Evolutionary conservation across 1,140 invertebrate species (phyloP), one percentile per base, ranked within the genome.

Genomic region (Paralvinella palmiformis): DNA sequence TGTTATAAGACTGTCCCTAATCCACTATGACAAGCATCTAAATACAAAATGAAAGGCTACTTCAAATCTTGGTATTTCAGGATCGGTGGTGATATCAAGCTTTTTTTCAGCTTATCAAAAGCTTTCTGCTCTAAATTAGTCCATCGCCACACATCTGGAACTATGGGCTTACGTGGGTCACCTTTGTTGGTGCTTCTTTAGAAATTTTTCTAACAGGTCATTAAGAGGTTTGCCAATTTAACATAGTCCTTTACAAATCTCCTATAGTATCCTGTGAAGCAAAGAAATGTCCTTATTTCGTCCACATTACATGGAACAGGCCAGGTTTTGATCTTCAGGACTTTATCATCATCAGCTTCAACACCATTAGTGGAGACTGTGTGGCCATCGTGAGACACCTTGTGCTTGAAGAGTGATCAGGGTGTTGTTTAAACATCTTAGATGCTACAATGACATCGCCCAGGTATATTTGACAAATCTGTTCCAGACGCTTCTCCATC

Each of bases 1-100:
- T n/a, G n/a, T n/a, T n/a, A n/a, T n/a, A n/a, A n/a, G 70, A n/a
- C n/a, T n/a, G n/a, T n/a, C n/a, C n/a, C n/a, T n/a, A n/a, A n/a
- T n/a, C n/a, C n/a, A n/a, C n/a, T 67, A 13, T 77, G 71, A 41
- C 73, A 76, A 24, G 79, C 80, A 70, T 84, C 83, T 0, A 77
- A 80, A 41, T 79, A 74, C 2, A 82, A 65, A 6, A 75, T 76
- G 48, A 80, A 79, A 0, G 68, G 68, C 66, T 75, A 65, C 1
- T 44, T 53, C 33, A 73, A 72, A 66, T 79, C 68, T 20, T 76
- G 75, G 52, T 69, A 71, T 32, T 50, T 27, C n/a, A 68, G 24
- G 22, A 69, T 50, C 29, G 64, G 64, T 7, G 41, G 17, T 5
- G 22, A 41, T 10, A 17, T 63, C 17, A 68, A 31, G 1, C 20